phyloP scores from a whole-genome alignment of 2,888 invertebrate species.

The Stenurella melanura region DNA sequence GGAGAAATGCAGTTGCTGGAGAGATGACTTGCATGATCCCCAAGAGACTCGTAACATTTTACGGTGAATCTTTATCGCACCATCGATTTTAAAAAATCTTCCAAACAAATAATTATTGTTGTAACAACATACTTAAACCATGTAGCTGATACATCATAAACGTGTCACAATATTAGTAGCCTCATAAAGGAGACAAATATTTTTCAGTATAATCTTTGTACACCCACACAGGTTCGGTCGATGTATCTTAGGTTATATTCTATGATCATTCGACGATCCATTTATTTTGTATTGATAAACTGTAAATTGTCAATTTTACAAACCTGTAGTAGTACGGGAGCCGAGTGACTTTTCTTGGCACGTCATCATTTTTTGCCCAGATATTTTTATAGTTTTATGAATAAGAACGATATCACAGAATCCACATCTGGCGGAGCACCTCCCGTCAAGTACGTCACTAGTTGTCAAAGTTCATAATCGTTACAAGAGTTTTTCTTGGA shows the following conservation, averaged over 20 bases:
- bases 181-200: conserved; percentile 38
- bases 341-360: no score
- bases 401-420: no score
- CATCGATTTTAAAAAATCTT: conserved; percentile 48
- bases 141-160: conserved; percentile 52
- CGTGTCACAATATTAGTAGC: conserved; percentile 50
- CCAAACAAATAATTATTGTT: conserved; percentile 49
- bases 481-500: no score
- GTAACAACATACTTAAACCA: conserved; percentile 48
- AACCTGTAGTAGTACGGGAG: no score
- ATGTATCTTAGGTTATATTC: conserved; percentile 14
- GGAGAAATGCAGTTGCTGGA: conserved; percentile 57
- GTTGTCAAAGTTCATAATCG: no score
- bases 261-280: neutral
- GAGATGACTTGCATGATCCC: conserved; percentile 61
- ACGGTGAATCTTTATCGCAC: conserved; percentile 55
- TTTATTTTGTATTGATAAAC: no score
- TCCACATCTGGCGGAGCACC: no score
- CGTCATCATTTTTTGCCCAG: no score
- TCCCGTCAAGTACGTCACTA: no score
- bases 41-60: conserved; percentile 60
- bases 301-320: no score
- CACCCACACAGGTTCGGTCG: neutral
- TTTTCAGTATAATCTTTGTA: conserved; percentile 22
- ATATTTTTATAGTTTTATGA: no score